These are phyloP conservation scores for Ammodytes dubius DNA, from an alignment of 2,113 vertebrate species.

Conservation along the genomic window DNA sequence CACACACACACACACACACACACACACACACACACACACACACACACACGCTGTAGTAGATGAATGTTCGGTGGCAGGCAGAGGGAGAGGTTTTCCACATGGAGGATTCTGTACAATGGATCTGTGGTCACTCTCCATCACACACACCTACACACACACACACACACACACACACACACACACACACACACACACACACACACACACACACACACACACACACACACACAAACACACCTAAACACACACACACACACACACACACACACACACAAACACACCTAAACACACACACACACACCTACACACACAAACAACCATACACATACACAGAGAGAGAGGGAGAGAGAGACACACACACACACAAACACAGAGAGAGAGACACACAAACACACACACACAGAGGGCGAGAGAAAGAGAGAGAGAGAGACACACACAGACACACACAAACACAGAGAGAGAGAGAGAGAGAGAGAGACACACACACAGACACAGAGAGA, in stretches of 20 bases:
- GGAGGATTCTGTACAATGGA: too few species aligned
- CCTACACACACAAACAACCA: not conserved
- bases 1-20: constrained; percentile 5
- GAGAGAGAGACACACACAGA: too few species aligned
- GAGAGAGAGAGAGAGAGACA: not conserved
- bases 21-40: constrained; percentile 22
- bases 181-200: too few species aligned
- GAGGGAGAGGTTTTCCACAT: too few species aligned
- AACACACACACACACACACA: not conserved
- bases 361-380: too few species aligned
- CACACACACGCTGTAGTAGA: constrained; percentile 11
- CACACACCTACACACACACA: constrained; percentile 19
- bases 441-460: not conserved
- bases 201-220: too few species aligned
- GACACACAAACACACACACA: not conserved
- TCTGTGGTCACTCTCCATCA: too few species aligned
- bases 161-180: constrained; percentile 2
- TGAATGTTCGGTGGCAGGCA: constrained; percentile 20
- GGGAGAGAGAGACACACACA: not conserved
- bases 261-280: not conserved
- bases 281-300: not conserved
- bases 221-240: not conserved
- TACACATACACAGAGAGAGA: constrained; percentile 10
- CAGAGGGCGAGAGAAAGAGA: too few species aligned
- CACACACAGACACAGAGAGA: not conserved